Evolutionary conservation across 37 sponge, comb jelly and placozoan genomes (phyloP), one percentile per base, ranked within the genome.

Genomic region (Chondrilla cf. caribensis): DNA sequence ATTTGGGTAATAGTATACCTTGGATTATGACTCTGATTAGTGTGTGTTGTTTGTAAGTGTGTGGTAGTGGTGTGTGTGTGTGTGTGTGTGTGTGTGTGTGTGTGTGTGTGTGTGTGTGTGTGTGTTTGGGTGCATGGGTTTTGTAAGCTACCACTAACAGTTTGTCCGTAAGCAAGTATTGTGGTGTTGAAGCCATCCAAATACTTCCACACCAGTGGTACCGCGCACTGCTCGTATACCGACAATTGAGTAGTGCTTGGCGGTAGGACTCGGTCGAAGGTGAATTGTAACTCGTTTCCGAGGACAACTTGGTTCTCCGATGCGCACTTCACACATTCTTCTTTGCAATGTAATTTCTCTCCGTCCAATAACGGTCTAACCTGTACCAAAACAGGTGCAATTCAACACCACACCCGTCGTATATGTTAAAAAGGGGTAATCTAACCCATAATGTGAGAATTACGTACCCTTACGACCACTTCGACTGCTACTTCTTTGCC

Each of bases 221-320:
- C 22, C 7, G 92, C 87, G 70, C 82, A 79, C 26, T 70, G 33
- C 38, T 76, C 35, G 70, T 86, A 95, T 15, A 89, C 73, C 17
- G 41, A 29, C 3, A 17, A 44, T 65, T 95, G 95, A 9, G 79
- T 62, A 2, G 87, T 78, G 3, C 62, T 3, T 26, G 85, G 87
- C 8, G 82, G 83, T 57, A 95, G 86, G 19, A 91, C 81, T 38
- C 80, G 84, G 79, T 95, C 92, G 66, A 95, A 95, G 6, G 89
- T 86, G 81, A 95, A 95, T n/a, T 17, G 38, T 29, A 76, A 57
- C 70, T 89, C 86, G 65, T 70, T 44, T 5, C 90, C 92, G 3
- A 95, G 64, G 32, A 86, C 84, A 47, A 95, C 79, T 76, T 95
- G 95, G 32, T 95, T 84, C 26, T 89, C 42, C 9, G 84, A 68